Evolutionary conservation across 2,113 vertebrate genomes (phyloP), one percentile per base, ranked within the genome.

Genomic region (Paradoxurus hermaphroditus): DNA sequence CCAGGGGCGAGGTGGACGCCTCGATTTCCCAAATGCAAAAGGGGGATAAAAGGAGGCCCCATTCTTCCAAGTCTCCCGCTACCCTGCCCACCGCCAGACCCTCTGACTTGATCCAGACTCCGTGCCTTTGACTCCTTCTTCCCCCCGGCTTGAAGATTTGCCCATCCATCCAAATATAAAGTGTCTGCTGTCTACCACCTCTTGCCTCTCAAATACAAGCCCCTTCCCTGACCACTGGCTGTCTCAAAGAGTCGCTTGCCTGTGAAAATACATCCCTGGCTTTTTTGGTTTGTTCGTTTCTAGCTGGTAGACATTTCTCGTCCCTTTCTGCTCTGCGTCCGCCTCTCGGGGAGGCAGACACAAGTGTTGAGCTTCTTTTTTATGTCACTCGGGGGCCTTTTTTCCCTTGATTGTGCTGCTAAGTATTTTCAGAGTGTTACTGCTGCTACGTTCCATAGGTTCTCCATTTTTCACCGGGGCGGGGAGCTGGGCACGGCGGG

Each of bases 381-480:
- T 4, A 51, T 39, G 67, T 29, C 56, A 84, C 97, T 81, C 90
- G 0, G 53, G 86, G 83, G 36, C 78, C 89, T 67, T 51, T 72
- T 72, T 88, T 15, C 19, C 91, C 84, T 79, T 44, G 46, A 79
- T 72, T 77, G 27, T 67, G 39, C 53, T 41, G 46, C 79, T 93
- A 51, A 90, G 56, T 81, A 34, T 70, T 39, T 53, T 49, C 82
- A 41, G 44, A 34, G 10, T 23, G 8, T 23, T 23, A 31, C 1
- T 23, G 39, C 34, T 63, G 41, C 65, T 13, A 0, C 78, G 68
- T 36, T 10, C 12, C 25, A 4, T 3, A 21, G 13, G 4, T 34
- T 44, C 34, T 25, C 14, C 9, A 4, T 13, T 94, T 34, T 67
- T 36, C 1, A 3, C 49, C 9, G 2, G 59, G 88, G 56, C 19